Base-by-base conservation (phyloP, 2,888 invertebrate genomes). In the Hypolimnas misippus region DNA sequence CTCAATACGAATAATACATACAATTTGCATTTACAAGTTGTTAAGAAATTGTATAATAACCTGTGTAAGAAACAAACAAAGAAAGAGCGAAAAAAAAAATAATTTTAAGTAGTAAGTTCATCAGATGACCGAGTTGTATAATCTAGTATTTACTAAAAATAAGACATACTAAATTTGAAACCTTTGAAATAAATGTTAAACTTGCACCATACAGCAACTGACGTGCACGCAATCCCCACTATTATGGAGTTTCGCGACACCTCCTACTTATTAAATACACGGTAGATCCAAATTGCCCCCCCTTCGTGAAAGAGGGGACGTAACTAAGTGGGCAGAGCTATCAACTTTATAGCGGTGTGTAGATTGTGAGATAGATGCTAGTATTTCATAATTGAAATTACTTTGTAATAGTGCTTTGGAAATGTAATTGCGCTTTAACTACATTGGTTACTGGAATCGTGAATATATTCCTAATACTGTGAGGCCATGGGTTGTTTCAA, bases 261-360 rank as follows among this genome's bases (percentile, higher is more conserved):
- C 89, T 86, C 89, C 89, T 82, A 89, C 89, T 82, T 77, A 87
- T 84, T 87, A 86, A 80, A 69, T 75, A 75, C 81, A 77, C 76
- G 77, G 80, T 78, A 76, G 75, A 76, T 79, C 79, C 80, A 75
- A 71, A 73, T 74, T 75, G 74, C 79, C 75, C 76, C 76, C 73
- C 73, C 65, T 46, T 19, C 44, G 44, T 21, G 21, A 62, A 71
- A 70, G 72, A 69, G 65, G 73, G 76, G 78, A 73, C 74, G 78
- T 78, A 67, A 54, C 56, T 66, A 62, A 69, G 65, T 65, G 69
- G 69, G 68, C 58, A 59, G 63, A 65, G 67, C 69, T 62, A 65
- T 69, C 65, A 59, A 53, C 58, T 58, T 67, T 63, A 67, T 61
- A 59, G 62, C 57, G 21, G 25, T 64, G 57, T 61, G 40, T 25